Evolutionary conservation across 2,113 vertebrate species (phyloP).

Genomic region (Loxodonta africana): DNA sequence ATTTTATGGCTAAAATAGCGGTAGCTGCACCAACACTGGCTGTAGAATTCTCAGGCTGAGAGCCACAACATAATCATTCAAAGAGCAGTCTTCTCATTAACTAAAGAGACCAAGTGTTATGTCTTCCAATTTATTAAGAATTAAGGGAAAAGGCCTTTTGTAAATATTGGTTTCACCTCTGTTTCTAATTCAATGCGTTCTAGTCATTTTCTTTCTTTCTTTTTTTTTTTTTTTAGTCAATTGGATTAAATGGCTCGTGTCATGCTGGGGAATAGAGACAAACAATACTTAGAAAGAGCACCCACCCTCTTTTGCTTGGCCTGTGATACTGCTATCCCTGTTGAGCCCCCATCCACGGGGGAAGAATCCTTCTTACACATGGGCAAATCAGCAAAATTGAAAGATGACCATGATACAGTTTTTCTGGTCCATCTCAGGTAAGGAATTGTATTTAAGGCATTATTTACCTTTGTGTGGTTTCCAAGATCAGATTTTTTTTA

Average conservation of each 20-base stretch:
- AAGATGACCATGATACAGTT: background rate
- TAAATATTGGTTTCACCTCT: background rate
- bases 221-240: background rate
- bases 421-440: background rate
- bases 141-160: slow-evolving; percentile 29
- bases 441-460: background rate
- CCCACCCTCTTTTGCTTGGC: background rate
- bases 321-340: background rate
- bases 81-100: slow-evolving; percentile 73
- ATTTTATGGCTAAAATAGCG: slow-evolving; percentile 79
- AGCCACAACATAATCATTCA: slow-evolving; percentile 58
- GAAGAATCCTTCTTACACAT: background rate
- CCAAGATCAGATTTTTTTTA: background rate
- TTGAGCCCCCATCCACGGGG: background rate
- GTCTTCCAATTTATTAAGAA: slow-evolving; percentile 52
- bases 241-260: background rate
- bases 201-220: background rate
- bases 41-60: slow-evolving; percentile 40
- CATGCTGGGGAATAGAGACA: background rate
- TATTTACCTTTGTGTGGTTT: background rate
- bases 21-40: slow-evolving; percentile 59
- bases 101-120: slow-evolving; percentile 44
- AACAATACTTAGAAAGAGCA: background rate
- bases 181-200: slow-evolving; percentile 57
- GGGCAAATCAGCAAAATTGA: background rate